Evolutionary conservation across 1,140 invertebrate species (phyloP), one percentile per base, ranked within the genome.

Genomic region (Drosophila mauritiana): DNA sequence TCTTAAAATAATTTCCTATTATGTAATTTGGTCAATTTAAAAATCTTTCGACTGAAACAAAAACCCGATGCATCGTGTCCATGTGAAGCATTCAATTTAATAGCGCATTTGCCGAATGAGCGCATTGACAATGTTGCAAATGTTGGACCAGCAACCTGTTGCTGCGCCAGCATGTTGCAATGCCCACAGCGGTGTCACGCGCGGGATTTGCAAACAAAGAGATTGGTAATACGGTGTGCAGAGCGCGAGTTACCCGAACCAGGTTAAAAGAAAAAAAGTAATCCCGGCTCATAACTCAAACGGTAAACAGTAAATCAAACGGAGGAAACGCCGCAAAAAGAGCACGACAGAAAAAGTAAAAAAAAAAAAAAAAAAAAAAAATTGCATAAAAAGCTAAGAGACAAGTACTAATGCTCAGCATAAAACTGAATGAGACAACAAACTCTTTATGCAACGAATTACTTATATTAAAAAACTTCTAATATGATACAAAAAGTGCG

Each of bases 301-400:
- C 56, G 55, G 59, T 65, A 75, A 83, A 83, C 80, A 81, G 72
- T 80, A 84, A 76, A 76, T 75, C 64, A 70, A 84, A 76, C 76
- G 65, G 34, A 68, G 72, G 25, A 62, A 67, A 63, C 45, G 75
- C 59, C 11, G 43, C 42, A 61, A 36, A 59, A 49, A 10, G 37
- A 45, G 17, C 43, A 52, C n/a, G 8, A 11, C 22, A 39, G 1
- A 7, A 15, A 45, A 20, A 12, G 17, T 46, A 39, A 48, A 40
- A 31, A 56, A 54, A 17, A 17, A 56, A 54, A 17, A 17, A 17
- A 17, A 17, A 17, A 17, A 59, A 20, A 4, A 4, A 42, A 43
- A 43, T 11, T 20, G 46, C 10, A 55, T 17, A 56, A 17, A 39
- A 22, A 46, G 17, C 10, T 7, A 31, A 13, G 10, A 20, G 34